Percentiles rank a stretch among this genome's conserved stretches.
Evolutionary conservation across 2,797 vertebrate species (phyloP).

Genomic region (Gallinago stenura): DNA sequence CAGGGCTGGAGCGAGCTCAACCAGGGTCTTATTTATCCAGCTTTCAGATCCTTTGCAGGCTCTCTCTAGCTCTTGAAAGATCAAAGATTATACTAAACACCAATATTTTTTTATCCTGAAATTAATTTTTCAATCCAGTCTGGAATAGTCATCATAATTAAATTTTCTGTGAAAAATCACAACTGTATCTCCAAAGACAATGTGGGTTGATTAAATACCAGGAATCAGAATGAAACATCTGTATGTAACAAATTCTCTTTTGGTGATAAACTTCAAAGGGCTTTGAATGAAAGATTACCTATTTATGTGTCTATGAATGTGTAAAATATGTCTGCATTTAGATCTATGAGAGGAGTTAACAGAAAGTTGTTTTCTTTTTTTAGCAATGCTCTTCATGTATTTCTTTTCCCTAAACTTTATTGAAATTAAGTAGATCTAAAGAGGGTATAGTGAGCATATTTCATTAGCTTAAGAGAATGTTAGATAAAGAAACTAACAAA

Average conservation of each 20-base stretch:
- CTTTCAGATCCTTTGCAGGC: neutral
- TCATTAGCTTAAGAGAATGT: neutral
- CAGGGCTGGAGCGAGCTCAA: neutral
- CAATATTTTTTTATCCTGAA: neutral
- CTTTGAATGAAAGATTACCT: slow-evolving; percentile 4
- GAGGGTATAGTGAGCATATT: neutral
- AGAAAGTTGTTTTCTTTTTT: neutral
- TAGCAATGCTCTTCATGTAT: neutral
- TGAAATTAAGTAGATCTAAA: neutral
- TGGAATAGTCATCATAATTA: slow-evolving; percentile 41
- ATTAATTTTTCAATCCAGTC: slow-evolving; percentile 37
- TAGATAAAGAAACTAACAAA: neutral
- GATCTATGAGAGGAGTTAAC: neutral
- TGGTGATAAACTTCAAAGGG: slow-evolving; percentile 33
- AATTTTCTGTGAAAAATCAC: slow-evolving; percentile 48
- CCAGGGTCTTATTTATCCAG: neutral
- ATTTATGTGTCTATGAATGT: neutral
- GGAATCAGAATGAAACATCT: slow-evolving; percentile 60
- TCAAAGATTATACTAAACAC: slow-evolving; percentile 23
- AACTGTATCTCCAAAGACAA: slow-evolving; percentile 47
- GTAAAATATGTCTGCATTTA: neutral
- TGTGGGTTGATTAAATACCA: slow-evolving; percentile 35
- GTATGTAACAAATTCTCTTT: slow-evolving; percentile 19
- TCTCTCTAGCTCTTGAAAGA: neutral
- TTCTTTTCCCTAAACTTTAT: neutral